These are phyloP conservation scores for Serripes groenlandicus DNA, from an alignment of 2,888 invertebrate genomes.

Conservation along the genomic window DNA sequence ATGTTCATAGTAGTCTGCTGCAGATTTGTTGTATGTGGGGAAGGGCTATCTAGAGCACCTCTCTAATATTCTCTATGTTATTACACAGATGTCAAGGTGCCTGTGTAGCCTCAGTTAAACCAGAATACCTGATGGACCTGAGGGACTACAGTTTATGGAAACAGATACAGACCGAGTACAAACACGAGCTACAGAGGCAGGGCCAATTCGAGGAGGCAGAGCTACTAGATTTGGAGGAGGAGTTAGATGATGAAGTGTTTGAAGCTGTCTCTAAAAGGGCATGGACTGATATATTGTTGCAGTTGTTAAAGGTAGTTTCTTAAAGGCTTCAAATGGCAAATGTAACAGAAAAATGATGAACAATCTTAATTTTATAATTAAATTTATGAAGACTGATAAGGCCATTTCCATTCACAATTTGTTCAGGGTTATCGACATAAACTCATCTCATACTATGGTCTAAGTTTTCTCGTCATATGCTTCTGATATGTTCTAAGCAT, in stretches of 20 bases:
- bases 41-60: too few relatives aligned
- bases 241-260: slow-evolving; percentile 84
- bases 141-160: slow-evolving; percentile 85
- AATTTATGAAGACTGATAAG: too few relatives aligned
- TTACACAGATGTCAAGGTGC: slow-evolving; percentile 84
- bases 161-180: slow-evolving; percentile 79
- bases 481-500: too few relatives aligned
- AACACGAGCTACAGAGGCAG: slow-evolving; percentile 72
- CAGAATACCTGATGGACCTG: slow-evolving; percentile 86
- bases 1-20: too few relatives aligned
- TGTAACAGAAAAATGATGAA: too few relatives aligned
- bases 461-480: too few relatives aligned
- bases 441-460: too few relatives aligned
- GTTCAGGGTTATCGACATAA: too few relatives aligned
- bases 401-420: too few relatives aligned
- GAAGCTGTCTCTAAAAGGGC: slow-evolving; percentile 85
- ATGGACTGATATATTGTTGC: slow-evolving; percentile 86
- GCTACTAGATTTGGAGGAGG: slow-evolving; percentile 78
- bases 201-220: slow-evolving; percentile 72
- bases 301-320: slow-evolving; percentile 86
- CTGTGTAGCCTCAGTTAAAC: slow-evolving; percentile 84
- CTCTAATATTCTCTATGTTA: background rate
- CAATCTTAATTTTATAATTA: too few relatives aligned
- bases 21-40: too few relatives aligned
- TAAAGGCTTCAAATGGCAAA: too few relatives aligned